Base-by-base conservation (phyloP, 2,797 vertebrate genomes). In the Pangasius mekongensis region DNA sequence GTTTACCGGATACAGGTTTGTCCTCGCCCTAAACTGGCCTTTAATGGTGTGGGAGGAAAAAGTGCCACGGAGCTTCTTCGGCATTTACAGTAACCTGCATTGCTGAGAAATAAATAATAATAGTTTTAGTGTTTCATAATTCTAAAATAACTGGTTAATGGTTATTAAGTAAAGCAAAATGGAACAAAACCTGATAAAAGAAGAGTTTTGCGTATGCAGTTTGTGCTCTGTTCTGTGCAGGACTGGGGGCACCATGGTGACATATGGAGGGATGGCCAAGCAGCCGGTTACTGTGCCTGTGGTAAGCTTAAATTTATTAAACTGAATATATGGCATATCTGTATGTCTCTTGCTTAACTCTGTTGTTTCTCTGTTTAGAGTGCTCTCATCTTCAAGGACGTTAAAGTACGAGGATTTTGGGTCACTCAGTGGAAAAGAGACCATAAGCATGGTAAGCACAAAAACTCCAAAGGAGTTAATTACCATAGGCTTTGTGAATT, bases 221-320 rank as follows among this genome's bases (percentile, higher is more conserved):
- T 30, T 24, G 9, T 73, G 18, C 16, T 5, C 14, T 66, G 14
- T 60, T 87, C 77, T 73, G 85, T 92, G 8, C 89, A 99, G 98
- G 91, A 93, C 92, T 73, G 96, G 97, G 86, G 97, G 98, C 54
- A 97, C 97, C 83, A 96, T 99, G 97, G 98, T 99, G 93, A 99
- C 98, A 0, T 99, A 99, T 0, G 98, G 98, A 5, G 98, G 98
- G 9, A 99, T 99, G 98, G 96, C 98, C 91, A 99, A 97, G 92
- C 97, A 98, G 93, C 98, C 98, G 0, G 94, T 99, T 54, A 96
- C 93, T 54, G 94, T 97, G 67, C 98, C 98, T 80, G 97, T 97
- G 97, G 98, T 99, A 93, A 97, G 97, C n/a, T 66, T 83, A 4
- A 14, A 85, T 3, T 39, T 22, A 1, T 27, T 80, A 24, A 60